A percentile compares a stretch with the other conserved stretches of the same genome.
Conservation (phyloP, 2,113 vertebrate genomes). For the Todiramphus chloris region DNA sequence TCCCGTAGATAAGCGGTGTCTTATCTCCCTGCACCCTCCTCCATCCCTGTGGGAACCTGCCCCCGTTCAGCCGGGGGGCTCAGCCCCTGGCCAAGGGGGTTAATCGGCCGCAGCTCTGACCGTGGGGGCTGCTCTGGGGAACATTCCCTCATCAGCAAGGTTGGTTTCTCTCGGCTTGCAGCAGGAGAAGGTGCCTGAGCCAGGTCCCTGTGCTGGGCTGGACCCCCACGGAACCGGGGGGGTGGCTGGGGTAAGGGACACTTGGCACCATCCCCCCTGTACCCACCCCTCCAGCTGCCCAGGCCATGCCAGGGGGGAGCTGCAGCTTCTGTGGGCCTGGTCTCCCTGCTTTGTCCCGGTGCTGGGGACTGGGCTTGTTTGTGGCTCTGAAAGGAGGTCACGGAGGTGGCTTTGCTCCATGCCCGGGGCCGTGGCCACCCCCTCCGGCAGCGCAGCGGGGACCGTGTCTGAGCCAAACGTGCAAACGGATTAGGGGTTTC, state of each 20-base stretch:
- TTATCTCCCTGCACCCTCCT: neutral
- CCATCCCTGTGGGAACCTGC: neutral
- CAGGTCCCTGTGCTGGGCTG: neutral
- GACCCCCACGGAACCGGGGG: too few relatives aligned
- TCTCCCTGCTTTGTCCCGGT: rapidly evolving
- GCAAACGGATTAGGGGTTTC: conserved; percentile 54
- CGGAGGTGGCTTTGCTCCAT: neutral
- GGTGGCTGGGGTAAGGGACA: too few relatives aligned
- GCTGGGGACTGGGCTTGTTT: neutral
- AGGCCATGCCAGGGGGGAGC: neutral
- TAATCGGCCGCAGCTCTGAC: neutral
- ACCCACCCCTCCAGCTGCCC: neutral
- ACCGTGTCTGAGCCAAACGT: neutral
- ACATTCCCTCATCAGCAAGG: rapidly evolving
- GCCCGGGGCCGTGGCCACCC: rapidly evolving
- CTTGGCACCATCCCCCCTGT: too few relatives aligned
- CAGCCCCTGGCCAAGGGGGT: neutral
- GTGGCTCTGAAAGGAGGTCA: conserved; percentile 20
- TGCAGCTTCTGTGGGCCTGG: neutral
- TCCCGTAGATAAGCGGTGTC: neutral
- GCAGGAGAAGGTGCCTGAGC: neutral
- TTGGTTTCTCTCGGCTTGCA: neutral
- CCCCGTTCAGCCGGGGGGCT: rapidly evolving
- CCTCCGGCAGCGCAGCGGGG: neutral
- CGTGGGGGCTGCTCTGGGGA: rapidly evolving